These are phyloP conservation scores for Ochotona curzoniae DNA, from an alignment of 2,113 vertebrate genomes.

Conservation along the genomic window DNA sequence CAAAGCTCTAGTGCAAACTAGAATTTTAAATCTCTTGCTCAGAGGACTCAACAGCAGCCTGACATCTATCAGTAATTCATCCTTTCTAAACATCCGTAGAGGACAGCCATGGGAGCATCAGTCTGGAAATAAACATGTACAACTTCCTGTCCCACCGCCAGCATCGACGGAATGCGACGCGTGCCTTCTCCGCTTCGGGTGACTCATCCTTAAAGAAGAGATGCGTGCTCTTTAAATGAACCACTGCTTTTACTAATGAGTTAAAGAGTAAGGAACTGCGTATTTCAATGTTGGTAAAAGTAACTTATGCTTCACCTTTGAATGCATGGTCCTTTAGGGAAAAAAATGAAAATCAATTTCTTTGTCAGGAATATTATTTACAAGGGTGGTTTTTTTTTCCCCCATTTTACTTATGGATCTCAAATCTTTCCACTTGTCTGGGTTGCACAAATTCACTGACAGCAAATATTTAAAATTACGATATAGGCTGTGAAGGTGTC, in stretches of 20 bases:
- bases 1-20: constrained; percentile 34
- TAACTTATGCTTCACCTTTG: not conserved
- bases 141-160: not conserved
- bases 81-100: constrained; percentile 6
- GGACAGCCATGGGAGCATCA: not conserved
- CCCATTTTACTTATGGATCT: not conserved
- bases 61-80: constrained; percentile 70
- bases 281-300: constrained; percentile 16
- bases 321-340: not conserved
- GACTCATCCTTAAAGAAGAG: constrained; percentile 7
- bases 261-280: not conserved
- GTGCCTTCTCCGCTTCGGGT: not conserved
- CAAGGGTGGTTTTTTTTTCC: not conserved
- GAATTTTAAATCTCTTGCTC: constrained; percentile 67
- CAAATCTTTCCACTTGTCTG: not conserved
- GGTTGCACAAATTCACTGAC: not conserved
- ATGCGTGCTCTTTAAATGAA: not conserved
- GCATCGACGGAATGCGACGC: not conserved
- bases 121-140: constrained; percentile 23
- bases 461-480: constrained; percentile 2
- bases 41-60: constrained; percentile 29
- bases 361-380: not conserved
- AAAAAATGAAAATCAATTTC: not conserved
- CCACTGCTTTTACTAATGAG: not conserved
- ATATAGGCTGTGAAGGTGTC: not conserved